Conservation (phyloP, 2,888 invertebrate species). For the Dicroscelio sp. region DNA sequence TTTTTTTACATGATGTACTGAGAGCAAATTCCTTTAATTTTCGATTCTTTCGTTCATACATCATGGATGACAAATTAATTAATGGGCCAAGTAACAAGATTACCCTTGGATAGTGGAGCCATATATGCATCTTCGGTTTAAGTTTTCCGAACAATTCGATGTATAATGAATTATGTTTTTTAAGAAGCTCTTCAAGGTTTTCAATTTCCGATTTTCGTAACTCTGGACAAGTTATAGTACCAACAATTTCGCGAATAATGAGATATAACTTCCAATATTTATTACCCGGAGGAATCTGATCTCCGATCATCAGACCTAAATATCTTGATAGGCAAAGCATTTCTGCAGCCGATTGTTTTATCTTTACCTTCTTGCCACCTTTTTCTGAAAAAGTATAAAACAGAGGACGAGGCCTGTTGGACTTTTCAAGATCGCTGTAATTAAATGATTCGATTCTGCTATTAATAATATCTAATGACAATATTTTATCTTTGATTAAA, state of each 20-base stretch:
- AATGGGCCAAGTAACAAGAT: conserved; percentile 62
- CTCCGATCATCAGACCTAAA: conserved; percentile 64
- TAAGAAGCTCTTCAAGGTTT: background rate
- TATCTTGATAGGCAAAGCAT: conserved; percentile 14
- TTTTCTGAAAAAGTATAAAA: conserved; percentile 23
- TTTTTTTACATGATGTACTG: background rate
- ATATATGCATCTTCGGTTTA: conserved; percentile 67
- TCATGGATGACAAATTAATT: conserved; percentile 59
- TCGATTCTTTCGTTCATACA: conserved; percentile 54
- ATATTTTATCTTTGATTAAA: conserved; percentile 38
- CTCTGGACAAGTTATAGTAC: background rate
- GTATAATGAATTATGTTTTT: conserved; percentile 56
- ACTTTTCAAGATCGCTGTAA: conserved; percentile 10
- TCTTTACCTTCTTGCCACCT: conserved; percentile 52
- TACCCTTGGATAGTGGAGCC: conserved; percentile 49
- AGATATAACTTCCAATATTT: conserved; percentile 39
- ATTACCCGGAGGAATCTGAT: conserved; percentile 24
- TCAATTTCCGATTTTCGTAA: background rate
- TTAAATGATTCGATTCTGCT: conserved; percentile 51
- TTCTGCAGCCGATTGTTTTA: conserved; percentile 26
- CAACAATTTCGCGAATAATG: conserved; percentile 2
- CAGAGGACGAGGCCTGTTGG: conserved; percentile 61
- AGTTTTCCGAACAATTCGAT: conserved; percentile 49
- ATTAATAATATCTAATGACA: conserved; percentile 51
- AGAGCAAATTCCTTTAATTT: conserved; percentile 49